A percentile compares a stretch with the other conserved stretches of the same genome.
Evolutionary conservation across 1,140 invertebrate species (phyloP).

Genomic region (Heterodera schachtii): DNA sequence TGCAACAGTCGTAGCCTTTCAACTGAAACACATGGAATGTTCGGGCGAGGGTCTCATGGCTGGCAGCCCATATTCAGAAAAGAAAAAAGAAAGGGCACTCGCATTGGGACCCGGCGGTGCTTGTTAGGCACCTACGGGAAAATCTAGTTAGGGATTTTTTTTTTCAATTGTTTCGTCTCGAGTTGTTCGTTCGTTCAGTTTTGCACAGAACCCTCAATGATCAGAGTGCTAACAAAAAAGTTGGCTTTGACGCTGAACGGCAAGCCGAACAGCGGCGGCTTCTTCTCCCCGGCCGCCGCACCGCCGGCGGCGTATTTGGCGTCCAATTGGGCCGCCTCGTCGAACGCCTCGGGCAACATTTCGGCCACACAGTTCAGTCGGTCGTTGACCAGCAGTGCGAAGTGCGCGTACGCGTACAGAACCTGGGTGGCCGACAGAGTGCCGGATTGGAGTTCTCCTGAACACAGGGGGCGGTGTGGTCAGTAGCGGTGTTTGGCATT

Average conservation of each 20-base stretch:
- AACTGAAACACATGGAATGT: constrained; percentile 45
- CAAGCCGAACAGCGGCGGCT: constrained; percentile 60
- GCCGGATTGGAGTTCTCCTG: constrained; percentile 42
- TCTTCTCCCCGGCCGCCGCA: constrained; percentile 14
- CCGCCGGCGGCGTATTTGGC: constrained; percentile 22
- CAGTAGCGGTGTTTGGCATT: constrained; percentile 14
- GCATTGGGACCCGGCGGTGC: too few species aligned
- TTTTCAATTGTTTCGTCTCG: too few species aligned
- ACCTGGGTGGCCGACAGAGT: constrained; percentile 35
- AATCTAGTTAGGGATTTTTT: too few species aligned
- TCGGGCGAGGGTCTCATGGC: too few species aligned
- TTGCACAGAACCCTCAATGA: not conserved
- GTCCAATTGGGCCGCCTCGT: constrained; percentile 44
- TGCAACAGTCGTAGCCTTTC: constrained; percentile 67
- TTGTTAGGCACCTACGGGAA: too few species aligned
- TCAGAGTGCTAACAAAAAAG: constrained; percentile 52
- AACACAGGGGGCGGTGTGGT: constrained; percentile 8
- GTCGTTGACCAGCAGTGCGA: constrained; percentile 48
- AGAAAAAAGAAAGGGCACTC: not conserved
- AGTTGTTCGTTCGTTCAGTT: too few species aligned
- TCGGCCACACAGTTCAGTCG: constrained; percentile 46
- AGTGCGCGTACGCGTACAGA: constrained; percentile 42
- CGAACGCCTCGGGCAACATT: constrained; percentile 47
- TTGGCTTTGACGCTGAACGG: constrained; percentile 64
- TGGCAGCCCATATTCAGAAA: not conserved